Evolutionary conservation across 2,888 invertebrate genomes (phyloP), one percentile per base, ranked within the genome.

Genomic region (Chrysolina oricalcia): DNA sequence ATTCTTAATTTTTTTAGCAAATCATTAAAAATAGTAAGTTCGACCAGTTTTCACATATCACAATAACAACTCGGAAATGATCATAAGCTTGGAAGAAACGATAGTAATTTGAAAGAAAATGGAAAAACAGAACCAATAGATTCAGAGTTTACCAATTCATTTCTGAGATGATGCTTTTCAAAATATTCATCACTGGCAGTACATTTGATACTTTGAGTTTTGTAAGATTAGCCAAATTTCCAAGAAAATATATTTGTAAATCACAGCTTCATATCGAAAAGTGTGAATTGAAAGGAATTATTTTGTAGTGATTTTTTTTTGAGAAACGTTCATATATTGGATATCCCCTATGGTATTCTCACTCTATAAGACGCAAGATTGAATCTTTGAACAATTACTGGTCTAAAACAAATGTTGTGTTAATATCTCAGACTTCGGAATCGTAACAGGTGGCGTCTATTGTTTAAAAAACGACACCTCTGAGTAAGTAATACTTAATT

Each of bases 401-500:
- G 13, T 21, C 53, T 6, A 53, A 21, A 21, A 35, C 35, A 53
- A 53, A 53, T 53, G 53, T 21, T 11, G 21, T 48, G 5, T 10
- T 11, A 53, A 23, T 23, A 13, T 35, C 23, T 59, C 59, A 59
- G 59, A 59, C 59, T 59, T 35, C 3, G 15, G 21, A 56, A n/a
- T 23, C 9, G 35, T 17, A 59, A 59, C n/a, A 27, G 27, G n/a
- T 10, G 23, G 59, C 27, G 8, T 17, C n/a, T 9, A 40, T 40
- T 35, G 3, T 21, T 35, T 21, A n/a, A 23, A 4, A 72, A 72
- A 72, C 35, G 40, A 56, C 46, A 74, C 76, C 79, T 80, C 82
- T 81, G 83, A 79, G 81, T 74, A 83, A 81, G 79, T 70, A 80
- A 80, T 76, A 59, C 68, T 78, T 81, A 86, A 80, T 83, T 84